These are phyloP conservation scores for Podilymbus podiceps DNA, from an alignment of 2,113 vertebrate genomes.

Conservation along the genomic window DNA sequence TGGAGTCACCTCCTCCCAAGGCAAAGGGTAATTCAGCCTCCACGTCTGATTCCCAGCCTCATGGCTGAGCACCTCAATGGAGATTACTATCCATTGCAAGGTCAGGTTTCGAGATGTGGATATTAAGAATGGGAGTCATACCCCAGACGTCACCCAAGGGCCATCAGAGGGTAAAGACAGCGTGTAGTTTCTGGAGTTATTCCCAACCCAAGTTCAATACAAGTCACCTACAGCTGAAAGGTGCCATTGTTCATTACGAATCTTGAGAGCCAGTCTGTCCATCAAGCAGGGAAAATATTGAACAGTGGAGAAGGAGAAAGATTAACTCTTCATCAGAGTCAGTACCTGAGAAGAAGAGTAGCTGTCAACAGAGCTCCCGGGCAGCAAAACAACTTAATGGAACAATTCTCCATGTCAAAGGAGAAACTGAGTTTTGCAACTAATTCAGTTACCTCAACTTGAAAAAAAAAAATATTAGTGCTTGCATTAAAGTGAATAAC, in stretches of 20 bases:
- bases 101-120: background rate
- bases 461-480: background rate
- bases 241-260: background rate
- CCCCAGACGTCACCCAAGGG: background rate
- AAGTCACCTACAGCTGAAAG: background rate
- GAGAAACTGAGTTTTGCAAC: background rate
- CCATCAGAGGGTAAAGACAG: background rate
- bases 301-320: background rate
- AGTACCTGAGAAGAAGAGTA: background rate
- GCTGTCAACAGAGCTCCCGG: background rate
- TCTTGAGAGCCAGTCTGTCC: background rate
- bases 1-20: background rate
- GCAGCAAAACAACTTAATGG: background rate
- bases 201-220: background rate
- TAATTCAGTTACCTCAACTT: background rate
- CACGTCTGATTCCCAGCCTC: background rate
- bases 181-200: rapidly evolving
- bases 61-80: background rate
- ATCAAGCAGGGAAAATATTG: constrained; percentile 9
- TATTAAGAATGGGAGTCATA: background rate
- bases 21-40: background rate
- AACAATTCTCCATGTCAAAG: background rate
- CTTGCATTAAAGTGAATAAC: background rate
- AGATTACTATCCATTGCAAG: background rate
- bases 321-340: constrained; percentile 16